A percentile compares a stretch with the other conserved stretches of the same genome.
These are phyloP conservation scores for Microplitis mediator DNA, from an alignment of 1,140 invertebrate species.

Conservation along the genomic window DNA sequence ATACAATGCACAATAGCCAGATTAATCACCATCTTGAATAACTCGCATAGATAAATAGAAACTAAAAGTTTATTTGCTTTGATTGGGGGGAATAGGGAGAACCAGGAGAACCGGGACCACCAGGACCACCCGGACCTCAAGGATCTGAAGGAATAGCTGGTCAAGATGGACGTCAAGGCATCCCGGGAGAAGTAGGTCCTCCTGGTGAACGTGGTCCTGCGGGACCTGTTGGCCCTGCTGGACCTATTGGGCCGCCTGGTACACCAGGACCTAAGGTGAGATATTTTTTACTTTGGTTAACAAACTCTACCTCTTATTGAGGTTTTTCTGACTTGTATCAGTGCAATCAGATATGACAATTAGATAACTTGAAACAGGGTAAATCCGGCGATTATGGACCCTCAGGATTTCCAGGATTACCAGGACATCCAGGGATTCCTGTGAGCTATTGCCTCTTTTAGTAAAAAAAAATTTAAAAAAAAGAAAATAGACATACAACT, in stretches of 20 bases:
- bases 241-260: constrained; percentile 72
- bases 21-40: too few species aligned
- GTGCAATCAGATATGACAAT: neutral
- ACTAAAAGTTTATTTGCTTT: neutral
- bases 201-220: constrained; percentile 68
- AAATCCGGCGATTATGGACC: constrained; percentile 55
- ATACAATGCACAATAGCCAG: neutral
- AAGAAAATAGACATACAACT: neutral
- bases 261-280: constrained; percentile 73
- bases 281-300: neutral
- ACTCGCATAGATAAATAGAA: neutral
- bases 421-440: constrained; percentile 57
- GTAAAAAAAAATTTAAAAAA: neutral
- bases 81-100: constrained; percentile 71
- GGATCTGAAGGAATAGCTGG: constrained; percentile 80
- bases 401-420: constrained; percentile 56
- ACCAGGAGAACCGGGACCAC: constrained; percentile 86
- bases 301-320: too few species aligned
- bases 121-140: constrained; percentile 80
- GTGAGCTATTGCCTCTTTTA: constrained; percentile 46
- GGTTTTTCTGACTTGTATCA: too few species aligned
- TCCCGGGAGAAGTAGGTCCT: constrained; percentile 73
- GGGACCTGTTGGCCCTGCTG: constrained; percentile 73
- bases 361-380: constrained; percentile 41
- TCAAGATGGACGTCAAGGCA: constrained; percentile 79